A percentile compares a stretch with the other conserved stretches of the same genome.
Evolutionary conservation across 2,113 vertebrate genomes (phyloP).

Genomic region (Cichladusa arquata): DNA sequence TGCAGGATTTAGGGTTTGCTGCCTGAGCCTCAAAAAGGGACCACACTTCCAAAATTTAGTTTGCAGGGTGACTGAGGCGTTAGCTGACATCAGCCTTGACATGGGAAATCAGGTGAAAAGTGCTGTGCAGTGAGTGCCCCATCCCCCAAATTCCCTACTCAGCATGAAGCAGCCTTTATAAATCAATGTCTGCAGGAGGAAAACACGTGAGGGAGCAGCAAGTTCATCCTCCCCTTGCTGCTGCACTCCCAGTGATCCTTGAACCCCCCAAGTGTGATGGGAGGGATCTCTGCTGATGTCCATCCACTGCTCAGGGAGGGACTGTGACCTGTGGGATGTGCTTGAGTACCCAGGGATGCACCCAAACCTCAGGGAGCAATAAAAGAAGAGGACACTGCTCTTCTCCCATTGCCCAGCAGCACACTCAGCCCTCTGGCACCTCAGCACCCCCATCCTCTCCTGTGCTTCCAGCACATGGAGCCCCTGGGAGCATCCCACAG

Average conservation of each 20-base stretch:
- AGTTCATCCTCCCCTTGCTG: neutral
- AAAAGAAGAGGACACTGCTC: neutral
- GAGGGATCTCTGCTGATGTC: neutral
- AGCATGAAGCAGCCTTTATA: neutral
- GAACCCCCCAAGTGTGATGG: neutral
- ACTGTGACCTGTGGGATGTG: neutral
- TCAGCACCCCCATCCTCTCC: neutral
- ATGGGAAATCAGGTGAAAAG: neutral
- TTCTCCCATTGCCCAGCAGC: neutral
- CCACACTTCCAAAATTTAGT: neutral
- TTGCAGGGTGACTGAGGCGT: neutral
- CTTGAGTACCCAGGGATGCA: neutral
- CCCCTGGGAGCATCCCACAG: neutral
- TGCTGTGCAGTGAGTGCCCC: neutral
- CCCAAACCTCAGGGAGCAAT: neutral
- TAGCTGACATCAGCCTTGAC: neutral
- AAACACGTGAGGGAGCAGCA: neutral
- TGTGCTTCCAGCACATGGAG: neutral
- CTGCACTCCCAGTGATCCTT: neutral
- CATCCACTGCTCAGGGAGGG: neutral
- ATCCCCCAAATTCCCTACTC: constrained; percentile 1
- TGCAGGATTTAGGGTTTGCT: neutral
- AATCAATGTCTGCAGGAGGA: constrained; percentile 9
- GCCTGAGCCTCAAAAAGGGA: neutral
- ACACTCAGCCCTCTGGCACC: neutral